Base-by-base conservation (phyloP, 2,888 invertebrate genomes). In the Anticlea derivata region DNA sequence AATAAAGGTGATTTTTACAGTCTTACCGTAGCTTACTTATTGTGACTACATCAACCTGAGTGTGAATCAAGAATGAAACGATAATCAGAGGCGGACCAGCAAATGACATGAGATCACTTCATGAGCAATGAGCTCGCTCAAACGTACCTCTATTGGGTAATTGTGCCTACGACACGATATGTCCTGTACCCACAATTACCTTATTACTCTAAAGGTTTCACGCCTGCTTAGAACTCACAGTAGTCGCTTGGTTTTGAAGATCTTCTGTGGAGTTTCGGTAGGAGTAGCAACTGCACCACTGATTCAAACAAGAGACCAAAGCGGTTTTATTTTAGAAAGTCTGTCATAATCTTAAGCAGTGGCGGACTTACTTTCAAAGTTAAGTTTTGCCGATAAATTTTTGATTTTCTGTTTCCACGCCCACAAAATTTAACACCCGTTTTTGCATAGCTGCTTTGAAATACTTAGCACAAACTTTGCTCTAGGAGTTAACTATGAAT, bases 61-160 rank as follows among this genome's bases (percentile, higher is more conserved):
- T n/a, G n/a, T n/a, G n/a, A n/a, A n/a, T 10, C 7, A 29, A 37
- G 13, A 41, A 31, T 43, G n/a, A 20, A 33, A 23, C 34, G 12
- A 20, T 29, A 22, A 55, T 39, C 69, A 75, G 70, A 67, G 71
- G 72, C 61, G 58, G 60, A n/a, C 53, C 59, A 62, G 67, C 68
- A 72, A 67, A 72, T 65, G 63, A 61, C 61, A 80, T 82, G 80
- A 81, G 78, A 75, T 80, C 81, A 82, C 74, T 73, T 70, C 65
- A 66, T 65, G 60, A 69, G 60, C 78, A 77, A 77, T 78, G n/a
- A n/a, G 73, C 66, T 55, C 55, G 65, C 72, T 72, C 70, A 73
- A 78, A 74, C 75, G 70, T 68, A 61, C 65, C 74, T 74, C 67
- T 71, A 81, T 78, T 75, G 68, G 73, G 69, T 80, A 80, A 81